Conservation (phyloP, 2,888 invertebrate species). For the Erebia epiphron region DNA sequence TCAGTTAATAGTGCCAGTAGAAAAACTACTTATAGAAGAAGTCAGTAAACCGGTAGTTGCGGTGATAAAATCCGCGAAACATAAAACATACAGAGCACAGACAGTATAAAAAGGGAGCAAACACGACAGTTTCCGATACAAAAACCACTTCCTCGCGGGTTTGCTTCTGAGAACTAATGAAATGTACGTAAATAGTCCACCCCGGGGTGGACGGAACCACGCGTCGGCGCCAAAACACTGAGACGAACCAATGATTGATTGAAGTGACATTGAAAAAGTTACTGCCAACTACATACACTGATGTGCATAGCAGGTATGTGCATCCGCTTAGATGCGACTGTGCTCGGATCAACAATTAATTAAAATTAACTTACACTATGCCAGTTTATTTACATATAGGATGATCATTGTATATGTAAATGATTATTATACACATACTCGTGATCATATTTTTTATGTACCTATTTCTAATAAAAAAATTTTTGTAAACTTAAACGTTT, state of each 20-base stretch:
- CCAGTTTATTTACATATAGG: neutral
- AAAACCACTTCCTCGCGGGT: slow-evolving; percentile 73
- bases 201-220: slow-evolving; percentile 60
- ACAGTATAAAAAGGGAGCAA: slow-evolving; percentile 64
- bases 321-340: slow-evolving; percentile 5
- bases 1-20: neutral
- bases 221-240: slow-evolving; percentile 60
- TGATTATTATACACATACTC: too few relatives aligned
- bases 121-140: slow-evolving; percentile 72
- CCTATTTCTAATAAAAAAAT: too few relatives aligned
- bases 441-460: too few relatives aligned
- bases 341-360: slow-evolving; percentile 9
- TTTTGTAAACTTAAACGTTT: too few relatives aligned
- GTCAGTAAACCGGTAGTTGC: neutral
- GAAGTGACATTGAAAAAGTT: slow-evolving; percentile 65
- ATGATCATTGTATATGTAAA: neutral
- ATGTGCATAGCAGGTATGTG: neutral
- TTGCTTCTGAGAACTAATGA: slow-evolving; percentile 77
- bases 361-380: slow-evolving; percentile 1
- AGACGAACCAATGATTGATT: slow-evolving; percentile 71
- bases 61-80: slow-evolving; percentile 17
- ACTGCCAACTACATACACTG: slow-evolving; percentile 24
- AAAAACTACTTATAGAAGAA: neutral
- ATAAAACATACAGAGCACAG: slow-evolving; percentile 43
- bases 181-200: slow-evolving; percentile 74